phyloP scores from a whole-genome alignment of 2,797 vertebrate genomes.

The Leptatherina wallacei region DNA sequence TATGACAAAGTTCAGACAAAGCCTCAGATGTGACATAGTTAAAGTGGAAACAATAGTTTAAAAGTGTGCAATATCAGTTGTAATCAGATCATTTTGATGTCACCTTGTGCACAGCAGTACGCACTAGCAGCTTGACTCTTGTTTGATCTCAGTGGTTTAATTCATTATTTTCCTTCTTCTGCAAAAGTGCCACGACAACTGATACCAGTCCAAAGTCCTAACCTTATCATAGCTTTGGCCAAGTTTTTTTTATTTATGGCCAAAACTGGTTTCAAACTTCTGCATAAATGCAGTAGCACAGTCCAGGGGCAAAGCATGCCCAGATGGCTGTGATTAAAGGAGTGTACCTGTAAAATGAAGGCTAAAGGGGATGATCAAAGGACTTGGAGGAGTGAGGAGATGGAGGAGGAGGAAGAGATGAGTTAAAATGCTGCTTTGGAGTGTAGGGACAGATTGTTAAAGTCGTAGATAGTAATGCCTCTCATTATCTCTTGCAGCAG shows the following conservation, averaged over 20 bases:
- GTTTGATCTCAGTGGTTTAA: neutral
- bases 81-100: neutral
- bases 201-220: neutral
- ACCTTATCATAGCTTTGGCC: neutral
- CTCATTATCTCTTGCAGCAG: constrained; percentile 45
- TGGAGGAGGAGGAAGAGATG: constrained; percentile 15
- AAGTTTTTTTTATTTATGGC: neutral
- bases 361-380: constrained; percentile 49
- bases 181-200: neutral
- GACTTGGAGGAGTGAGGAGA: constrained; percentile 7
- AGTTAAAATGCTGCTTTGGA: constrained; percentile 21
- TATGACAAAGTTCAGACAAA: neutral
- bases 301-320: constrained; percentile 22
- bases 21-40: neutral
- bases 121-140: neutral
- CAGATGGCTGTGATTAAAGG: constrained; percentile 50
- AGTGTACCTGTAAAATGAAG: constrained; percentile 33
- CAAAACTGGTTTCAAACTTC: neutral
- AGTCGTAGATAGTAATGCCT: constrained; percentile 18
- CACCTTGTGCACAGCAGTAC: neutral
- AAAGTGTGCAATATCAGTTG: neutral
- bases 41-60: neutral
- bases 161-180: neutral
- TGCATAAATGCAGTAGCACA: neutral
- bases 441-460: constrained; percentile 31